phyloP scores from a whole-genome alignment of 2,113 vertebrate species.

The Poeciliopsis prolifica region DNA sequence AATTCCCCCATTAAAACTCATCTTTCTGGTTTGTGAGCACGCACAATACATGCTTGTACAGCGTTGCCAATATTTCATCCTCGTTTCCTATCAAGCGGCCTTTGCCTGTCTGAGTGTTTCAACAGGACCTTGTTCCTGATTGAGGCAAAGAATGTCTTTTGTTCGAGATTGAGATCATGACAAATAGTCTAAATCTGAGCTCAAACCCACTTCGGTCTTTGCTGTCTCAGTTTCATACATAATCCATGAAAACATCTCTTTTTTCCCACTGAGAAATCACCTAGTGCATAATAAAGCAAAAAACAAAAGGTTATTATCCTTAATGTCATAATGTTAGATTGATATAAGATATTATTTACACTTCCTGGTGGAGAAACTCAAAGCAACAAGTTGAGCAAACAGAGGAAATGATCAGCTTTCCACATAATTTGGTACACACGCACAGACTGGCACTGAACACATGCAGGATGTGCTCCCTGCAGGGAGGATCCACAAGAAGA shows the following conservation, averaged over 20 bases:
- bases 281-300: neutral
- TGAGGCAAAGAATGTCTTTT: conserved; percentile 28
- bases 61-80: conserved; percentile 43
- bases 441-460: neutral
- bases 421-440: neutral
- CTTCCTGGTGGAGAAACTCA: too few relatives aligned
- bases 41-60: conserved; percentile 63
- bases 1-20: conserved; percentile 61
- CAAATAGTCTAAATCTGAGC: conserved; percentile 1
- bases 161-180: conserved; percentile 22
- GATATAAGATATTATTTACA: neutral
- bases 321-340: neutral
- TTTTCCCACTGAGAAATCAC: neutral
- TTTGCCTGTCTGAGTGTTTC: conserved; percentile 43
- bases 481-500: too few relatives aligned
- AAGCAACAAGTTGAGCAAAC: too few relatives aligned
- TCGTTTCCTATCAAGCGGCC: conserved; percentile 30
- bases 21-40: conserved; percentile 53
- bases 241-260: neutral
- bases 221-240: neutral
- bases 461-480: neutral
- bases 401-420: neutral
- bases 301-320: neutral
- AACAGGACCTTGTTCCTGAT: conserved; percentile 19
- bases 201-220: neutral